Conservation (phyloP, 2,888 invertebrate species). For the Spisula subtruncata region DNA sequence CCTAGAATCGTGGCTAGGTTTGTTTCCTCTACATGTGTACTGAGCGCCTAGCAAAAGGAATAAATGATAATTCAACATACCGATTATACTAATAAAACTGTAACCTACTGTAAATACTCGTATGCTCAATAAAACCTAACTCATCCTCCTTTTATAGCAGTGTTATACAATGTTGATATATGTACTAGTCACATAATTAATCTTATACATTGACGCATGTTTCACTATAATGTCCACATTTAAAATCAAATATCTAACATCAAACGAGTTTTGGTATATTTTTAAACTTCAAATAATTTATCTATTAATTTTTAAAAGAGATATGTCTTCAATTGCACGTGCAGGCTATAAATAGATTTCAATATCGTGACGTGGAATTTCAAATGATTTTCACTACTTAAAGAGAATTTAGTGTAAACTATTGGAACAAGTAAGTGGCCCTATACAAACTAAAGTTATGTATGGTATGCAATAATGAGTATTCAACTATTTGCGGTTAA, state of each 20-base stretch:
- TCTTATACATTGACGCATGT: background rate
- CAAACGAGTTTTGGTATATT: background rate
- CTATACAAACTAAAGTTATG: slow-evolving; percentile 7
- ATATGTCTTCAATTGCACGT: slow-evolving; percentile 15
- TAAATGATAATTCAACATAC: no score
- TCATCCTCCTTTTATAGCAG: background rate
- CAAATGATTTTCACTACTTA: slow-evolving; percentile 12
- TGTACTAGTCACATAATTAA: background rate
- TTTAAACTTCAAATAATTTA: background rate
- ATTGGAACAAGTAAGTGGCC: background rate
- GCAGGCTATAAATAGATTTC: slow-evolving; percentile 6
- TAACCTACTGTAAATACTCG: no score
- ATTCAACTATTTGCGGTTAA: background rate
- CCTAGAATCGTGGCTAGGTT: no score
- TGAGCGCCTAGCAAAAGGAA: no score
- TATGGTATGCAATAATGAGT: background rate
- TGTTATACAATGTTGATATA: background rate
- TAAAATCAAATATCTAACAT: slow-evolving; percentile 17
- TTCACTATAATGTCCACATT: background rate
- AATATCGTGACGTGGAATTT: background rate
- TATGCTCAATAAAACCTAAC: background rate
- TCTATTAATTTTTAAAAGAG: background rate
- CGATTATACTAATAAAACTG: no score
- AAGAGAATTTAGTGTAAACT: background rate
- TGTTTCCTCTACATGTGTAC: no score